A percentile compares a stretch with the other conserved stretches of the same genome.
These are phyloP conservation scores for Tenthredo scrophulariae DNA, from an alignment of 2,888 invertebrate genomes.

Conservation along the genomic window DNA sequence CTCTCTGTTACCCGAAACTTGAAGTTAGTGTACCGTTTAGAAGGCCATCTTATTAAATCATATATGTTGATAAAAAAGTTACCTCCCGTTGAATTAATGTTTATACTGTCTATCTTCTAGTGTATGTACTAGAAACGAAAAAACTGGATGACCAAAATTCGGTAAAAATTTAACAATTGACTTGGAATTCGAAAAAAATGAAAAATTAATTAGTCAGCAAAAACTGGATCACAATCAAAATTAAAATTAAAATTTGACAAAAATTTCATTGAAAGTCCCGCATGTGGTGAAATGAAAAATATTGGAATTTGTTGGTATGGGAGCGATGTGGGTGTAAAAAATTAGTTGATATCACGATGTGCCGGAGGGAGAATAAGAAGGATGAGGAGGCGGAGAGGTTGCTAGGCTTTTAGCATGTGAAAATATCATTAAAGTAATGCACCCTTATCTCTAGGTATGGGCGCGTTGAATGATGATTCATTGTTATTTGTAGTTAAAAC, in stretches of 20 bases:
- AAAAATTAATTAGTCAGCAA: too few species aligned
- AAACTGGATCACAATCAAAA: too few species aligned
- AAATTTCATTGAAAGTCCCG: background rate
- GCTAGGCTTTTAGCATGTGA: conserved; percentile 44
- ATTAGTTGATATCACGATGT: background rate
- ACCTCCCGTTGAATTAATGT: too few species aligned
- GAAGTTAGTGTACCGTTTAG: background rate
- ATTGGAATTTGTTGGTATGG: background rate
- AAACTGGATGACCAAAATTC: background rate
- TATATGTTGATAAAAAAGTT: background rate
- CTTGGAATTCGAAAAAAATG: background rate
- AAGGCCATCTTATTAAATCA: background rate
- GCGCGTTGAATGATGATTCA: conserved; percentile 48
- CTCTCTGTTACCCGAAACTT: background rate
- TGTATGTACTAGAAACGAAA: background rate
- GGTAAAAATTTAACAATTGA: background rate
- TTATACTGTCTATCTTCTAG: background rate
- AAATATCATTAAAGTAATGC: conserved; percentile 51
- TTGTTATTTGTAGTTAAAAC: conserved; percentile 52
- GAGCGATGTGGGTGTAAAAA: background rate
- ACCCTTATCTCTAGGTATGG: conserved; percentile 40
- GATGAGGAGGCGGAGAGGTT: background rate
- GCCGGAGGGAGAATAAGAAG: background rate
- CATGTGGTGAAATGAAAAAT: background rate
- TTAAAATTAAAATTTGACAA: background rate